A percentile compares a stretch with the other conserved stretches of the same genome.
These are phyloP conservation scores for Eupsittula cactorum DNA, from an alignment of 2,113 vertebrate genomes.

Conservation along the genomic window DNA sequence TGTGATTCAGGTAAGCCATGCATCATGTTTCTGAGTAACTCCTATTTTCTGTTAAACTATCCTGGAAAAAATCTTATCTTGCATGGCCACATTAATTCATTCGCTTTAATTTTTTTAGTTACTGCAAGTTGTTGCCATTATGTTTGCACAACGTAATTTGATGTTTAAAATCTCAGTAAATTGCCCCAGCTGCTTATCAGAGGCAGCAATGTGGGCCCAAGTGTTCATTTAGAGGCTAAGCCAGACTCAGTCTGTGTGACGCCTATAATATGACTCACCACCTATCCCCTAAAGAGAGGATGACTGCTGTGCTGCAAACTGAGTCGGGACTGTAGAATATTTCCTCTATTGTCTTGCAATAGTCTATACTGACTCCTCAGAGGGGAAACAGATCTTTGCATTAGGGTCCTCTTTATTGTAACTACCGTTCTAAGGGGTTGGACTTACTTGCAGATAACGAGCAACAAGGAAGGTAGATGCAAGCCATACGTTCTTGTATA, in stretches of 20 bases:
- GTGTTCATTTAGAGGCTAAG: not conserved
- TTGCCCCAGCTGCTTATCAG: slow-evolving; percentile 13
- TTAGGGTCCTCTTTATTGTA: not conserved
- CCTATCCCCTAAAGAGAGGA: slow-evolving; percentile 2
- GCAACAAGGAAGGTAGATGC: not conserved
- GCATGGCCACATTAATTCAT: not conserved
- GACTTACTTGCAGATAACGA: not conserved
- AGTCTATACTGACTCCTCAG: not conserved
- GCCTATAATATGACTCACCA: slow-evolving; percentile 38
- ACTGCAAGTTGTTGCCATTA: not conserved
- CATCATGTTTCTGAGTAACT: not conserved
- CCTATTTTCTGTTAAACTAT: not conserved
- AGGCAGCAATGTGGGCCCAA: not conserved
- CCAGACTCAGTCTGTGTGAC: not conserved
- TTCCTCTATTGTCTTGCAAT: slow-evolving; percentile 50
- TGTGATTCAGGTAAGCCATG: not conserved
- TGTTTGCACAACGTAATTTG: not conserved
- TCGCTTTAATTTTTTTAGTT: not conserved
- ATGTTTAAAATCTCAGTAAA: slow-evolving; percentile 17
- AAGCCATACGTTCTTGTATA: not conserved
- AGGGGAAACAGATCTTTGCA: not conserved
- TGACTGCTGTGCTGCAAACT: not conserved
- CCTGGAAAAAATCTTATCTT: not conserved
- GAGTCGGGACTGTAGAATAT: not conserved
- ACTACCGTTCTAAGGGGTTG: not conserved